Evolutionary conservation across 2,113 vertebrate species (phyloP).

Genomic region (Apodemus sylvaticus): DNA sequence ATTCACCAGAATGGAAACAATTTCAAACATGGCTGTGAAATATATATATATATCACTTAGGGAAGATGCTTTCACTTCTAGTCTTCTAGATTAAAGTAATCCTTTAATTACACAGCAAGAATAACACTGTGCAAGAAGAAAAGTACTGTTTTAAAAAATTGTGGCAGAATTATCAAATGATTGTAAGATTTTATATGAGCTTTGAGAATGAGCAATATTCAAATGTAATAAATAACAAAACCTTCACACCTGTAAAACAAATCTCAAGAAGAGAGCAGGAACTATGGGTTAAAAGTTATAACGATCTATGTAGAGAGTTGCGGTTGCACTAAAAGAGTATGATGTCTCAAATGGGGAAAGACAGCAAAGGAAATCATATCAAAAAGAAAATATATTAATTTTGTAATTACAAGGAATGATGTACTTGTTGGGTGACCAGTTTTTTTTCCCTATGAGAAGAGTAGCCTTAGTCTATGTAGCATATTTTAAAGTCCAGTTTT

Average conservation of each 20-base stretch:
- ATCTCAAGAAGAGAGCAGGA: background rate
- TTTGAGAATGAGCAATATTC: background rate
- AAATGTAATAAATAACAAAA: background rate
- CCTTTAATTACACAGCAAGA: background rate
- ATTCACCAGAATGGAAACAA: background rate
- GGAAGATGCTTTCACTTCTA: background rate
- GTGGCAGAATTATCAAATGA: background rate
- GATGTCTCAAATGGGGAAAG: background rate
- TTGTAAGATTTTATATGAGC: background rate
- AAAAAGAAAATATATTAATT: background rate
- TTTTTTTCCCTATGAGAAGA: background rate
- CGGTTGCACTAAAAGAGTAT: too few species aligned
- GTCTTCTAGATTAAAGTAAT: background rate
- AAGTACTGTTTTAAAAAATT: background rate
- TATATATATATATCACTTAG: background rate
- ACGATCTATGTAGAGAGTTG: background rate
- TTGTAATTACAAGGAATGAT: background rate
- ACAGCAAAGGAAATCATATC: background rate
- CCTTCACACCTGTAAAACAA: background rate
- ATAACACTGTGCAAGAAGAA: background rate
- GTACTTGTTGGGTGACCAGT: background rate
- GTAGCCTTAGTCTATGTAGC: background rate
- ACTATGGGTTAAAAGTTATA: background rate
- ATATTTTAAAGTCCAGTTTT: background rate
- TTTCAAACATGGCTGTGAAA: background rate